phyloP scores from a whole-genome alignment of 2,113 vertebrate genomes.

The Gulo gulo region DNA sequence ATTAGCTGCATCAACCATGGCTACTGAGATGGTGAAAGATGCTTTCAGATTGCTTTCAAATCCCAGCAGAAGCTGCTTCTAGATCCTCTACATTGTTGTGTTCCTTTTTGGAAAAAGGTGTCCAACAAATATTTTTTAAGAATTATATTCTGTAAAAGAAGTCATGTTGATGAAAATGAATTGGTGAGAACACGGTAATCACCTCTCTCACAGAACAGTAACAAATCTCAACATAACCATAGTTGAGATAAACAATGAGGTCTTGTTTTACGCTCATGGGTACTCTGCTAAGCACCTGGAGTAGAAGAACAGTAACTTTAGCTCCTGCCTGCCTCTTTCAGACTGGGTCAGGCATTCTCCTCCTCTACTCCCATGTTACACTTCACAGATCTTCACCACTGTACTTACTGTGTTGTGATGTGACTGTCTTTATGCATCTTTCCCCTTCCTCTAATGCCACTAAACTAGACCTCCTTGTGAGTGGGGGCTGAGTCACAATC shows the following conservation, averaged over 20 bases:
- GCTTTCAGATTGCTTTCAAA: neutral
- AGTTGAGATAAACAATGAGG: neutral
- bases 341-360: neutral
- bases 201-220: neutral
- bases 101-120: neutral
- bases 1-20: neutral
- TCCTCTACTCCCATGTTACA: neutral
- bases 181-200: neutral
- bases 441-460: neutral
- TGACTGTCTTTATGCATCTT: neutral
- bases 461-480: neutral
- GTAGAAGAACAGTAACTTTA: neutral
- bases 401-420: neutral
- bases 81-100: neutral
- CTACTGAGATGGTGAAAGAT: neutral
- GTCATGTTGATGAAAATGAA: neutral
- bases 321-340: neutral
- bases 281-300: neutral
- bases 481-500: neutral
- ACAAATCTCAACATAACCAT: neutral
- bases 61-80: neutral
- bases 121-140: neutral
- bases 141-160: neutral
- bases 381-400: fast-evolving
- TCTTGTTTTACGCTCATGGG: neutral